phyloP scores from a whole-genome alignment of 2,888 invertebrate species.

The Epiblema foenella region DNA sequence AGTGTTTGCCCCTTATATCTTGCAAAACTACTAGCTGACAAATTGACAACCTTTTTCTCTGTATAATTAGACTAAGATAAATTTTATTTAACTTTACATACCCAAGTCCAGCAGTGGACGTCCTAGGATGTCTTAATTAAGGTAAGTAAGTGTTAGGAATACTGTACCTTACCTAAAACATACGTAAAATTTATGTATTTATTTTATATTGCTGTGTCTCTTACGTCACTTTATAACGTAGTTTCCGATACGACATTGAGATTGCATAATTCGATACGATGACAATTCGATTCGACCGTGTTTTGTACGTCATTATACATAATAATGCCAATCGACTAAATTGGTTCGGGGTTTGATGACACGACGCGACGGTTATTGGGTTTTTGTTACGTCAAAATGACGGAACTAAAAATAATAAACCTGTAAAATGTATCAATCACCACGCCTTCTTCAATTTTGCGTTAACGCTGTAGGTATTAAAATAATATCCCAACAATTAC shows the following conservation, averaged over 20 bases:
- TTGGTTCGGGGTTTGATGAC: constrained; percentile 73
- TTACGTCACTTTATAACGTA: constrained; percentile 58
- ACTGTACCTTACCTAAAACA: not conserved
- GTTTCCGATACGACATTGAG: constrained; percentile 69
- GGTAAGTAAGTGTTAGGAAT: too few species aligned
- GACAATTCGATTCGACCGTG: constrained; percentile 76
- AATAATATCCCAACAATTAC: not conserved
- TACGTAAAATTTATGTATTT: too few species aligned
- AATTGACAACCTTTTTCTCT: too few species aligned
- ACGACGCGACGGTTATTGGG: constrained; percentile 69
- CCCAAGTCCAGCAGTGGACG: too few species aligned
- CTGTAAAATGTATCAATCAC: constrained; percentile 8
- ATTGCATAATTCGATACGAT: constrained; percentile 83
- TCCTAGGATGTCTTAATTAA: too few species aligned
- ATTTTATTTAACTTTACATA: not conserved
- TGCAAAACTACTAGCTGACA: too few species aligned
- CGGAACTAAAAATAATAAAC: constrained; percentile 30
- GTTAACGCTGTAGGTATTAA: not conserved
- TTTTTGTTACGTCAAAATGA: constrained; percentile 34
- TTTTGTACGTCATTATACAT: constrained; percentile 74
- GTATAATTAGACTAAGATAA: too few species aligned
- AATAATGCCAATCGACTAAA: constrained; percentile 69
- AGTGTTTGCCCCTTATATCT: too few species aligned
- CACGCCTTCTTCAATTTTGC: constrained; percentile 1
- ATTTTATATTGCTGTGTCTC: not conserved